Base-by-base conservation (phyloP, 2,888 invertebrate species). In the Mechanitis mazaeus region DNA sequence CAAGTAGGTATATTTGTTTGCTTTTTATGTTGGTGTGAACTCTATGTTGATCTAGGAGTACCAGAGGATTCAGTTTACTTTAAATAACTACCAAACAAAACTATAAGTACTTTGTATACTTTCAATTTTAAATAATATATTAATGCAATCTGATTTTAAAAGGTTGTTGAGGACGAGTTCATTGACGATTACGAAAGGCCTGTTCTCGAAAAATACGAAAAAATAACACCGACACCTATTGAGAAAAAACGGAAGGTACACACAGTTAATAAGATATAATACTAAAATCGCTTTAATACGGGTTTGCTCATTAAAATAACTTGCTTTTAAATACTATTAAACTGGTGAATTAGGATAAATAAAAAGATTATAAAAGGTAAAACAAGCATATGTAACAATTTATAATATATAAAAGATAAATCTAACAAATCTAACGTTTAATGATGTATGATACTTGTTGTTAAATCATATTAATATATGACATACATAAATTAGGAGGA, bases 151-250 rank as follows among this genome's bases (percentile, higher is more conserved):
- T 50, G 31, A 50, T 50, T 72, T 76, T 79, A 77, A 72, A 86
- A 90, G 89, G 89, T 87, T 68, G 81, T 72, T 65, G 85, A 83
- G 70, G 86, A 84, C 73, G 90, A 90, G 71, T 89, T 90, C 77
- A 73, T 90, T 75, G 93, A 94, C 60, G 95, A 95, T 86, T 95
- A 95, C 79, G 95, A 95, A 74, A 92, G 94, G 70, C 93, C 95
- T 0, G 93, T 92, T 60, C 90, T 94, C 64, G 94, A 95, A 77
- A 93, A 92, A 84, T 94, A 93, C 74, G 93, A 94, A 78, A 93
- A 92, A 80, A 81, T 90, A 56, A 80, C 90, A 71, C 90, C 90
- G 47, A 91, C 90, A 73, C 90, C 90, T 45, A 72, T 75, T 66
- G 87, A 87, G 75, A 90, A 87, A 86, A 89, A 86, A 83, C 88